These are phyloP conservation scores for Lipophrys pholis DNA, from an alignment of 2,113 vertebrate species.

Conservation along the genomic window DNA sequence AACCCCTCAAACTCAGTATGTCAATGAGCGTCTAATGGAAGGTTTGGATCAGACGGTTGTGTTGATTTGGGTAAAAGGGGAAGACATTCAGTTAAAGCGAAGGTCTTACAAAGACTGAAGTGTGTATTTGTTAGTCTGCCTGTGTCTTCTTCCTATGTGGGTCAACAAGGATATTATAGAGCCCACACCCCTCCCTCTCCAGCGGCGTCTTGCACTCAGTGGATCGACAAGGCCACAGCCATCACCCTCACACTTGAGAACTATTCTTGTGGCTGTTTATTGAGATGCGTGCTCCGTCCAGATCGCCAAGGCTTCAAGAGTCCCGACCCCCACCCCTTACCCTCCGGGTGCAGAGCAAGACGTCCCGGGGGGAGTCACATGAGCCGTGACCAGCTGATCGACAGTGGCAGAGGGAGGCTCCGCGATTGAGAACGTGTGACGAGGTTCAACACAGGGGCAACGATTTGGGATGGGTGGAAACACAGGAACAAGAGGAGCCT, in stretches of 20 bases:
- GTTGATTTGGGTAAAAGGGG: too few relatives aligned
- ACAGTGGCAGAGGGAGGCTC: slow-evolving; percentile 54
- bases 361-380: slow-evolving; percentile 33
- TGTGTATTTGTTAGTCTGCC: not conserved
- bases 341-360: not conserved
- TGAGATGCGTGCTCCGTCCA: slow-evolving; percentile 58
- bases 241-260: not conserved
- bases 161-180: slow-evolving; percentile 13
- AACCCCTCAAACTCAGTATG: too few relatives aligned
- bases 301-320: slow-evolving; percentile 27
- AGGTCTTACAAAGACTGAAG: too few relatives aligned
- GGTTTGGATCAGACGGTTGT: too few relatives aligned
- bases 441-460: slow-evolving; percentile 55
- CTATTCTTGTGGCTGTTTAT: slow-evolving; percentile 83
- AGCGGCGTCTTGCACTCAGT: not conserved
- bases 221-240: slow-evolving; percentile 11
- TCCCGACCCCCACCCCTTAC: not conserved
- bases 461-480: slow-evolving; percentile 51
- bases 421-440: slow-evolving; percentile 20
- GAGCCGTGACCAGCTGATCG: slow-evolving; percentile 49
- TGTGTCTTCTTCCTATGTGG: not conserved
- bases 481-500: slow-evolving; percentile 52
- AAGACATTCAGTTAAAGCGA: too few relatives aligned
- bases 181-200: slow-evolving; percentile 3
- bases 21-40: too few relatives aligned